Base-by-base conservation (phyloP, 2,888 invertebrate genomes). In the Branchinecta sandiegonensis region DNA sequence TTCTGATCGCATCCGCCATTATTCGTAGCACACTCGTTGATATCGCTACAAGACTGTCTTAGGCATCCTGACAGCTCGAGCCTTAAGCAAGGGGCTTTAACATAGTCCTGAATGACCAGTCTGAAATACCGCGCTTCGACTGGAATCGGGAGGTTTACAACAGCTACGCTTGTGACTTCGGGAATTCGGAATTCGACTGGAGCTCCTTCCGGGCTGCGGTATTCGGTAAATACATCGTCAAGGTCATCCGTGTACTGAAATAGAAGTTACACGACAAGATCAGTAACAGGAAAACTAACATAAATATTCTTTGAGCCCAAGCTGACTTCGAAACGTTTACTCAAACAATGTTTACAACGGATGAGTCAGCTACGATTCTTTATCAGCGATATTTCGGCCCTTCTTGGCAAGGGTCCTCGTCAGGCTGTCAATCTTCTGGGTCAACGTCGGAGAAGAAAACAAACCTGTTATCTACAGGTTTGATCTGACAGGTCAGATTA, bases 1-100 rank as follows among this genome's bases (percentile, higher is more conserved):
- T 92, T 92, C 75, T 94, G 94, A 75, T 93, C 90, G 77, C 94
- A 94, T 14, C 93, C 93, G 13, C 94, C 94, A 75, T 94, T 94
- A 73, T 87, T 86, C 47, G 83, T 83, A 65, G 84, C 83, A 76
- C 94, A 94, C 77, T 94, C 94, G 75, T 94, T 93, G 65, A 91
- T 83, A 75, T 94, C 94, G 14, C 84, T 81, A 76, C 94, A 94
- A 75, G 94, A 93, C 72, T 93, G 81, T 72, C 93, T 83, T 0
- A 90, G 89, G 76, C 94, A 94, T 17, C 94, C 94, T 90, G 93
- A 93, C 50, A 93, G 83, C 81, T 94, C 94, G 70, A 94, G 79
- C 77, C 91, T 89, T 70, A 94, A 79, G 75, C 94, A 94, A 1
- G 94, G 94, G 0, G 92, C 91, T 9, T 87, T 87, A 1, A 88